phyloP scores from a whole-genome alignment of 92 coral and sea anemone genomes.

The Palythoa grandiflora region DNA sequence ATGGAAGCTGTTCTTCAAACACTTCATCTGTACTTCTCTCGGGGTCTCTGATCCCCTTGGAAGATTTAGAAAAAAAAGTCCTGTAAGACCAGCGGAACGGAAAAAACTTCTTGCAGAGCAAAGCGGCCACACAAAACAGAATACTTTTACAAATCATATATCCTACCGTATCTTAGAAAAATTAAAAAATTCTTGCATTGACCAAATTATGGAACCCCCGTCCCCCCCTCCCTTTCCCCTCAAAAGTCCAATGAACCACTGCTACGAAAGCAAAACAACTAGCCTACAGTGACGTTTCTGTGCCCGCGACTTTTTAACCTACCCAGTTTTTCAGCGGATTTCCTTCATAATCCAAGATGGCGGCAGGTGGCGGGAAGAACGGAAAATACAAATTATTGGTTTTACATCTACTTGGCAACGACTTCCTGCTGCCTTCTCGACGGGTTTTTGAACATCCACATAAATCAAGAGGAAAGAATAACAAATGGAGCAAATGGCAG shows the following conservation, averaged over 20 bases:
- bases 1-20: background rate
- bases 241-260: too few species aligned
- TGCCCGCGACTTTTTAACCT: background rate
- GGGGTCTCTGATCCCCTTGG: background rate
- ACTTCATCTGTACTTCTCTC: background rate
- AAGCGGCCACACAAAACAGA: too few species aligned
- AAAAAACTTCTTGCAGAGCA: too few species aligned
- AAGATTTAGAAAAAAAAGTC: too few species aligned
- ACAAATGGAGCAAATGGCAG: background rate
- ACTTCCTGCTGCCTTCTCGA: background rate
- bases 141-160: too few species aligned
- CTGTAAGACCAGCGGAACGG: too few species aligned
- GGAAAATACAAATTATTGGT: constrained; percentile 5
- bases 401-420: constrained; percentile 38
- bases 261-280: background rate
- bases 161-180: too few species aligned
- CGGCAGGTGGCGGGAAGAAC: constrained; percentile 35
- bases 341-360: constrained; percentile 35
- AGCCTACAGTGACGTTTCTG: background rate
- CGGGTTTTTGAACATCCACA: background rate
- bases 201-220: too few species aligned
- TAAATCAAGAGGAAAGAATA: background rate
- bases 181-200: too few species aligned
- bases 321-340: background rate
- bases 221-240: too few species aligned